Conservation (phyloP, 1,140 invertebrate genomes). For the Magallana gigas region DNA sequence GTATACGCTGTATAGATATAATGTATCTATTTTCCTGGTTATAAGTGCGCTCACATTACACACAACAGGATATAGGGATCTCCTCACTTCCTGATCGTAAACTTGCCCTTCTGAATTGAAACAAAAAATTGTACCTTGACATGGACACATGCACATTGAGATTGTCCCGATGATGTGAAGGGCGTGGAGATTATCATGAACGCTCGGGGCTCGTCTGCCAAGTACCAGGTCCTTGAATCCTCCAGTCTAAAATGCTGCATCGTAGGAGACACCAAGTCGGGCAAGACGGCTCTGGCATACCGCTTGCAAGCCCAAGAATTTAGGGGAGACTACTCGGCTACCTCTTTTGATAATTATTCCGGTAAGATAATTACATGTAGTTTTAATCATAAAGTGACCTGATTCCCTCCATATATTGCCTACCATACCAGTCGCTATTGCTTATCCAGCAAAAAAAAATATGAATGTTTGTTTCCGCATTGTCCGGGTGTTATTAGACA, state of each 20-base stretch:
- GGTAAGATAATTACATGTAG: not conserved
- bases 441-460: not conserved
- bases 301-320: slow-evolving; percentile 1
- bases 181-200: slow-evolving; percentile 5
- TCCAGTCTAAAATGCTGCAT: slow-evolving; percentile 34
- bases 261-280: not conserved
- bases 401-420: too few species aligned
- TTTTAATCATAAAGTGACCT: not conserved
- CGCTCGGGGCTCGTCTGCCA: not conserved
- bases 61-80: slow-evolving; percentile 14
- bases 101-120: not conserved
- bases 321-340: slow-evolving; percentile 29
- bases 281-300: slow-evolving; percentile 7
- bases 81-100: slow-evolving; percentile 1
- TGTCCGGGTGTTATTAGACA: not conserved
- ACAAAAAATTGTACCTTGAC: not conserved
- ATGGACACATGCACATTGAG: slow-evolving; percentile 1
- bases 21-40: slow-evolving; percentile 38
- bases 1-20: not conserved
- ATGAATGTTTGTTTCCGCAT: not conserved
- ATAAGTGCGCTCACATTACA: slow-evolving; percentile 11
- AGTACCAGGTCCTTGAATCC: slow-evolving; percentile 23
- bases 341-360: slow-evolving; percentile 33
- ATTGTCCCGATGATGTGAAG: not conserved
- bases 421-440: too few species aligned